phyloP scores from a whole-genome alignment of 53 echinoderm and acorn worm species.

The Arbacia lixula region DNA sequence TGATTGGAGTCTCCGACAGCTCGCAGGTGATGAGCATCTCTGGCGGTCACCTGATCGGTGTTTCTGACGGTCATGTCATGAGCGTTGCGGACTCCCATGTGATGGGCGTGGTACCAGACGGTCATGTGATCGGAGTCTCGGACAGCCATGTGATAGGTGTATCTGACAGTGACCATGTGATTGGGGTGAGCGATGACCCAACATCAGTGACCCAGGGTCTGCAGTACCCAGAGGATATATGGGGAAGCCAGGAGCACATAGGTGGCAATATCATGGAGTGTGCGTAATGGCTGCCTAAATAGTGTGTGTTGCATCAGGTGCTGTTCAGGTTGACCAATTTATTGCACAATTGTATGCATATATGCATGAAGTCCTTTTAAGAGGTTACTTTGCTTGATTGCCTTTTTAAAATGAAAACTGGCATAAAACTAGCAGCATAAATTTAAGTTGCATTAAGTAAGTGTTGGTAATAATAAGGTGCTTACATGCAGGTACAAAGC shows the following conservation, averaged over 20 bases:
- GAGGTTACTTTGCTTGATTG: too few relatives aligned
- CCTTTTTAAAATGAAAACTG: too few relatives aligned
- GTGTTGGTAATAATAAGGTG: too few relatives aligned
- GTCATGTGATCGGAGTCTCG: slow-evolving; percentile 35
- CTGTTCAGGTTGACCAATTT: too few relatives aligned
- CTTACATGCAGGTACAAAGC: too few relatives aligned
- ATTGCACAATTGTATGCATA: too few relatives aligned
- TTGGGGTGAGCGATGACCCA: slow-evolving; percentile 39
- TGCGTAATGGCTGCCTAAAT: background rate
- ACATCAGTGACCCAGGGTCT: slow-evolving; percentile 41
- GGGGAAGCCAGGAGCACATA: slow-evolving; percentile 46
- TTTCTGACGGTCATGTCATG: slow-evolving; percentile 32
- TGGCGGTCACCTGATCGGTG: slow-evolving; percentile 52
- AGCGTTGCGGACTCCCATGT: slow-evolving; percentile 53
- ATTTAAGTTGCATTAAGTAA: too few relatives aligned
- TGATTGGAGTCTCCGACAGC: slow-evolving; percentile 37
- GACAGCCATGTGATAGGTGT: slow-evolving; percentile 31
- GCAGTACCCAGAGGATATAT: slow-evolving; percentile 51
- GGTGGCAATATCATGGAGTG: slow-evolving; percentile 46
- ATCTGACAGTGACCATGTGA: slow-evolving; percentile 55
- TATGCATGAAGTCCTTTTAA: too few relatives aligned
- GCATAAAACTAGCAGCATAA: too few relatives aligned
- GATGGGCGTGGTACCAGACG: slow-evolving; percentile 14
- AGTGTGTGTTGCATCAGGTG: too few relatives aligned
- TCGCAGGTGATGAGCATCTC: slow-evolving; percentile 15